Conservation (phyloP, 2,797 vertebrate genomes). For the Tangara arthus region DNA sequence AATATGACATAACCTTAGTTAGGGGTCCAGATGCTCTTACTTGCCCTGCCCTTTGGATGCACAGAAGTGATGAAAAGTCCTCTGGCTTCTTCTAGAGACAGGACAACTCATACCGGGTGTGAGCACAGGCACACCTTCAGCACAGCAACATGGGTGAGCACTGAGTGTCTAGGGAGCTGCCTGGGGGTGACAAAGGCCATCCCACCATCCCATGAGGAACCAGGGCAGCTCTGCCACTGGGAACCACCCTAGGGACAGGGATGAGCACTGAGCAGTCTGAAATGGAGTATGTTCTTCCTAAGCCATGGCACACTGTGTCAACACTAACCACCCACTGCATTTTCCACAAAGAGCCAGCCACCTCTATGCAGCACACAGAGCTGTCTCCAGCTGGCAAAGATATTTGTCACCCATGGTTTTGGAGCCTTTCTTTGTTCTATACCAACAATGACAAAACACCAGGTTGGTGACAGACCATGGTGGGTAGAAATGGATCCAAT, state of each 20-base stretch:
- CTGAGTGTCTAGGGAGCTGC: not conserved
- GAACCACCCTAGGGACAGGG: not conserved
- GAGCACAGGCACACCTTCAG: not conserved
- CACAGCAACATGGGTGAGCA: not conserved
- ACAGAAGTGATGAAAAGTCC: not conserved
- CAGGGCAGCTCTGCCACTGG: not conserved
- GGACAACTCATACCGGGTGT: not conserved
- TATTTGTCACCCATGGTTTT: not conserved
- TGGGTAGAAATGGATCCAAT: not conserved
- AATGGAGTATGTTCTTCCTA: not conserved
- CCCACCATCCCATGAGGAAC: not conserved
- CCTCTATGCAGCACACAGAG: not conserved
- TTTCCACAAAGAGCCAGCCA: not conserved
- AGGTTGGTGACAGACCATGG: rapidly evolving
- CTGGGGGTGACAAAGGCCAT: not conserved
- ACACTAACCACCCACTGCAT: rapidly evolving
- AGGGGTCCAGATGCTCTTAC: not conserved
- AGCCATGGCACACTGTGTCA: not conserved
- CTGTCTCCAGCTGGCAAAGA: not conserved
- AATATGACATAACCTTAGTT: not conserved
- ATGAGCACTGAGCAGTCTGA: rapidly evolving
- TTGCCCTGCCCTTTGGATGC: not conserved
- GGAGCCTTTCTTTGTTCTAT: not conserved
- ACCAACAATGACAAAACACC: not conserved
- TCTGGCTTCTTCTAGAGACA: not conserved